These are phyloP conservation scores for Dicerorhinus sumatrensis DNA, from an alignment of 2,113 vertebrate species.

Conservation along the genomic window DNA sequence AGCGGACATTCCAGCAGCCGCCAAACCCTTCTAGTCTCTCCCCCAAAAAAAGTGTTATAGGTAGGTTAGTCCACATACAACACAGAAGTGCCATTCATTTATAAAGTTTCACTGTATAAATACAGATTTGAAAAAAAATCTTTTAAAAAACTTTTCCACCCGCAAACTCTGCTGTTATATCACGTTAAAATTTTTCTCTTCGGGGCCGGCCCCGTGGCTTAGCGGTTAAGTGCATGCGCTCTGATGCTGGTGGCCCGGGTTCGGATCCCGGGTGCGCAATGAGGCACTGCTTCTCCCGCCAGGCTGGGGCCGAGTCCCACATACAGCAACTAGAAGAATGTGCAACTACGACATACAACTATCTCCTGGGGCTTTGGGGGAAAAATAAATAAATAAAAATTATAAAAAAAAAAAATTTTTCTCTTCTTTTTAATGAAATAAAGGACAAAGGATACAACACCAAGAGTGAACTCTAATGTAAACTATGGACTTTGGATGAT, in stretches of 20 bases:
- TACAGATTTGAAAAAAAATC: not conserved
- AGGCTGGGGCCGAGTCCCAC: no score
- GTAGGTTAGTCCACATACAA: constrained; percentile 56
- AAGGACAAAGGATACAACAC: not conserved
- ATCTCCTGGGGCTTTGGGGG: no score
- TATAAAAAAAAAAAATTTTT: no score
- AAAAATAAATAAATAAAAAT: no score
- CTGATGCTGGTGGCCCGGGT: no score
- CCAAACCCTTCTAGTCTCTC: constrained; percentile 17
- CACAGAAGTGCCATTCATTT: constrained; percentile 56
- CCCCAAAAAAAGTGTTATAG: constrained; percentile 21
- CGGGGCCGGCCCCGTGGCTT: no score
- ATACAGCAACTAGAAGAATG: no score
- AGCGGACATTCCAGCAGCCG: constrained; percentile 67
- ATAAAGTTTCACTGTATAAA: constrained; percentile 51
- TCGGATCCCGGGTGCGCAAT: no score
- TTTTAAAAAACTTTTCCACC: not conserved
- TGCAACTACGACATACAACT: no score
- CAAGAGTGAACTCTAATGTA: not conserved
- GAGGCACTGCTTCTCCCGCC: no score
- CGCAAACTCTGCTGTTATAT: not conserved
- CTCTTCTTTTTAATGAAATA: constrained; percentile 58
- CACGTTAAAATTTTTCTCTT: constrained; percentile 11
- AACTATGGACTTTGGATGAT: not conserved
- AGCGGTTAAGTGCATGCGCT: no score